These are phyloP conservation scores for Dyspetes luteomarginatus DNA, from an alignment of 2,888 invertebrate genomes.

Conservation along the genomic window DNA sequence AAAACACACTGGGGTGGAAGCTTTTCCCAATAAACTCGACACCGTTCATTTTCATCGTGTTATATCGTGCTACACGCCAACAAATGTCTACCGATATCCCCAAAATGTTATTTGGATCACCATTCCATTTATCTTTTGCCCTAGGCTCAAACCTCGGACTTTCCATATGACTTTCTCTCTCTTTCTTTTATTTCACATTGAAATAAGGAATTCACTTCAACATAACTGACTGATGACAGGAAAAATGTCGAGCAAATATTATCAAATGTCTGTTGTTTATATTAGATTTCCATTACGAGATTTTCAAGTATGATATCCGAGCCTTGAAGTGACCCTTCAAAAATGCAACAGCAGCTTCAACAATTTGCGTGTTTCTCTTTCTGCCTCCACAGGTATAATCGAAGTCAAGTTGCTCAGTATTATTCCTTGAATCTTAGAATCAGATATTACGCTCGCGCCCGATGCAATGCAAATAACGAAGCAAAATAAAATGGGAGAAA, in stretches of 20 bases:
- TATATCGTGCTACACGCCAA: background rate
- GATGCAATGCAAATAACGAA: background rate
- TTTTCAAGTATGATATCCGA: background rate
- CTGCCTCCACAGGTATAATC: slow-evolving; percentile 8
- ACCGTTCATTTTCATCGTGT: background rate
- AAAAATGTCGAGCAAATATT: background rate
- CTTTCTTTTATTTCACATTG: background rate
- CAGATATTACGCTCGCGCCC: slow-evolving; percentile 23
- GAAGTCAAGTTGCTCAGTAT: slow-evolving; percentile 9
- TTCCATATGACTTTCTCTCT: background rate
- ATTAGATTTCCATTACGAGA: background rate
- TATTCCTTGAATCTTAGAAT: slow-evolving; percentile 28
- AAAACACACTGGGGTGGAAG: slow-evolving; percentile 38
- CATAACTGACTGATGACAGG: background rate
- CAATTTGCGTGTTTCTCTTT: background rate
- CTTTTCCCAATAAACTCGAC: slow-evolving; percentile 51
- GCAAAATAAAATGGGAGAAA: slow-evolving; percentile 32
- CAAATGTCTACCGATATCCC: no score
- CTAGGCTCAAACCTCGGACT: background rate
- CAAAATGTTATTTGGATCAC: background rate
- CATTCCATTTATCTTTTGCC: background rate
- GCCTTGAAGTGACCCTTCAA: slow-evolving; percentile 6
- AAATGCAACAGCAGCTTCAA: slow-evolving; percentile 5
- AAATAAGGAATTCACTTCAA: background rate
- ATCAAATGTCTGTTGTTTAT: background rate